phyloP scores from a whole-genome alignment of 2,797 vertebrate genomes.

The Aeoliscus strigatus region DNA sequence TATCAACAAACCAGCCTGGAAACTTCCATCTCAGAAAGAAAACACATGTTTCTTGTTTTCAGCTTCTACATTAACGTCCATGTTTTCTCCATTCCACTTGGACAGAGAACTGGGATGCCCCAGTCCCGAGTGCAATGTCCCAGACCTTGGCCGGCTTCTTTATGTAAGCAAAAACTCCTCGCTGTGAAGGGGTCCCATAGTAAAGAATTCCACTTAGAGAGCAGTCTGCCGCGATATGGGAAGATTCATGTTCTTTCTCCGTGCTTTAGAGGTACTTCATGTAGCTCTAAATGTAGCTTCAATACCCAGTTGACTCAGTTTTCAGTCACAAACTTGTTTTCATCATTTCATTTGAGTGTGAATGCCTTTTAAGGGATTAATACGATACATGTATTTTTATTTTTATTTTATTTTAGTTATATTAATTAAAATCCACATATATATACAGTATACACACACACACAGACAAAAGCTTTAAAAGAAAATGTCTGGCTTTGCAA shows the following conservation, averaged over 20 bases:
- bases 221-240: slow-evolving; percentile 48
- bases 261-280: slow-evolving; percentile 52
- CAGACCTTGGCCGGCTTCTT: slow-evolving; percentile 64
- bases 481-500: too few relatives aligned
- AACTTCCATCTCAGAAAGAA: slow-evolving; percentile 61
- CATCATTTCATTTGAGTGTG: slow-evolving; percentile 9
- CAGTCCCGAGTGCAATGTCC: slow-evolving; percentile 75
- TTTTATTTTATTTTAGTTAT: too few relatives aligned
- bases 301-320: slow-evolving; percentile 55
- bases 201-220: slow-evolving; percentile 80
- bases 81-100: slow-evolving; percentile 67
- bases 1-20: slow-evolving; percentile 38
- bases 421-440: too few relatives aligned
- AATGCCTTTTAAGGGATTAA: neutral
- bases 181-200: slow-evolving; percentile 80
- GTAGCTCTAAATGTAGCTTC: slow-evolving; percentile 58
- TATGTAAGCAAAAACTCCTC: slow-evolving; percentile 76
- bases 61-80: slow-evolving; percentile 60
- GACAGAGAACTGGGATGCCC: slow-evolving; percentile 52
- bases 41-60: slow-evolving; percentile 62
- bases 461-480: too few relatives aligned
- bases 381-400: too few relatives aligned
- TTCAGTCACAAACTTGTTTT: slow-evolving; percentile 26
- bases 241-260: slow-evolving; percentile 59
- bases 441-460: too few relatives aligned